Base-by-base conservation (phyloP, 2,888 invertebrate genomes). In the Carcina quercana region DNA sequence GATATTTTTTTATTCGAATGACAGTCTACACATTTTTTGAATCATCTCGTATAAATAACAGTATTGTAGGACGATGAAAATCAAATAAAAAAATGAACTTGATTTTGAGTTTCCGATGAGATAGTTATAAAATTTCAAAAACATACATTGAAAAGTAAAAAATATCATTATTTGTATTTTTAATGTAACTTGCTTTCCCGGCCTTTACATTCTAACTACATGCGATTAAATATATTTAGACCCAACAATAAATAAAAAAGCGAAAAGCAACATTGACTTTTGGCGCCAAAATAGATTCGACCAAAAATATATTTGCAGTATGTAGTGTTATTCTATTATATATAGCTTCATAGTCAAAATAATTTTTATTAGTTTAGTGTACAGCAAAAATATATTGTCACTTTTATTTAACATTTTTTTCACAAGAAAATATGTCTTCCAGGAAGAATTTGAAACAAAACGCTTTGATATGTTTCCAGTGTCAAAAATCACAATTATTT, bases 401-500 rank as follows among this genome's bases (percentile, higher is more conserved):
- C 25, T 19, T 41, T 38, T 41, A 38, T 40, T 63, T 57, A 53
- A 56, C 40, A 17, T 24, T 22, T 43, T 52, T 47, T 47, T n/a
- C n/a, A n/a, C 66, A 67, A 52, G 57, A 71, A 74, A 70, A 78
- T 78, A 78, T 72, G 66, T 68, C 53, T 51, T 57, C 53, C 45
- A 59, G 53, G 47, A 47, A 63, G 58, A 42, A 50, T 57, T 48
- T 43, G 40, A 57, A 66, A 62, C 46, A 62, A 55, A 52, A 44
- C 47, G 46, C 45, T 42, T 61, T 79, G 79, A 80, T 80, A 79
- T 80, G 80, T 78, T 24, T 45, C 59, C 50, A 59, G 66, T 56
- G 56, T 69, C 66, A 64, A 65, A 69, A 66, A 68, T 72, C 59
- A 70, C 58, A 71, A 64, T 59, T 32, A 26, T 38, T 37, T 39